phyloP scores from a whole-genome alignment of 1,140 invertebrate species.

The Pectinophora gossypiella region DNA sequence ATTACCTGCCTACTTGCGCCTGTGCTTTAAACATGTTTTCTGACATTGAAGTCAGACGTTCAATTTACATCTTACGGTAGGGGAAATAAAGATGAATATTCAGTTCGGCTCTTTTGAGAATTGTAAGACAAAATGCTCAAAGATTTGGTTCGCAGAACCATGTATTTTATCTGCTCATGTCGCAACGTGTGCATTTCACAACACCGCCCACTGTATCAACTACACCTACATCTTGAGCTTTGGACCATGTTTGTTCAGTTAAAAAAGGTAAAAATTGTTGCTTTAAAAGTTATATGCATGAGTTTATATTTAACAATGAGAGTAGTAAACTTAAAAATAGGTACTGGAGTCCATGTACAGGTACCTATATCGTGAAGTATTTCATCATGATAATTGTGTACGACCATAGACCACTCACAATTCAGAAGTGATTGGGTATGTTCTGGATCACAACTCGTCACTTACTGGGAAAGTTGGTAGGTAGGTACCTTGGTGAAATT shows the following conservation, averaged over 20 bases:
- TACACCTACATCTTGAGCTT: constrained; percentile 34
- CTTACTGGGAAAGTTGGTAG: no score
- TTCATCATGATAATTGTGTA: no score
- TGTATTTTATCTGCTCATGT: constrained; percentile 27
- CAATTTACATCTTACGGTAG: constrained; percentile 6
- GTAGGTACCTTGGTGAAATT: no score
- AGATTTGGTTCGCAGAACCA: constrained; percentile 32
- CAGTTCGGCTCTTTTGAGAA: not conserved
- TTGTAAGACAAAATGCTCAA: not conserved
- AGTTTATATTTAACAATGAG: no score
- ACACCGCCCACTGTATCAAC: constrained; percentile 34
- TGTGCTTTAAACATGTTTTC: constrained; percentile 28
- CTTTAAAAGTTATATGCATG: no score
- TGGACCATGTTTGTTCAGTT: constrained; percentile 9
- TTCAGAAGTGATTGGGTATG: no score
- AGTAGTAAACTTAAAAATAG: no score
- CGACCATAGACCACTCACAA: no score
- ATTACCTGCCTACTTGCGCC: constrained; percentile 35
- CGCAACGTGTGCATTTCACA: constrained; percentile 43
- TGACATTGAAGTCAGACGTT: constrained; percentile 19
- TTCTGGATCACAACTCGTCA: no score
- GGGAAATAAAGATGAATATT: not conserved
- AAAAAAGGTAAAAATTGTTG: constrained; percentile 17
- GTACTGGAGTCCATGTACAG: no score
- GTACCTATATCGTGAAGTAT: no score